phyloP scores from a whole-genome alignment of 2,113 vertebrate species.

The Geococcyx californianus region DNA sequence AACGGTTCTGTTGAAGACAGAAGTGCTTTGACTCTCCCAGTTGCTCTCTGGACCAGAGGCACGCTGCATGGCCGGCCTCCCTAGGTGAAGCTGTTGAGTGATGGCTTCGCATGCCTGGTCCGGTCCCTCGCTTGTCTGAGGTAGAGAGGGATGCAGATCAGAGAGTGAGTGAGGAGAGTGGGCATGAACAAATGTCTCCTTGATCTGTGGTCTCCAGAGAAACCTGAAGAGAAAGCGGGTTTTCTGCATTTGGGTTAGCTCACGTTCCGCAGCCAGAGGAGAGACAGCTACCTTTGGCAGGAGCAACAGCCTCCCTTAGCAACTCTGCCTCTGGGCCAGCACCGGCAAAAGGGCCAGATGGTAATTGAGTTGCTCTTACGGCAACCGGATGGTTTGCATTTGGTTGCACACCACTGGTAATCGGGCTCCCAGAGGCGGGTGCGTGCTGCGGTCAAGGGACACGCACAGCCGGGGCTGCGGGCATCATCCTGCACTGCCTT shows the following conservation, averaged over 20 bases:
- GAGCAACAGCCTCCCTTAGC: background rate
- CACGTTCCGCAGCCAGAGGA: no score
- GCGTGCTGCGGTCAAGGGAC: no score
- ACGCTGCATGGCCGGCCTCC: background rate
- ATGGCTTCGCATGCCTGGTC: background rate
- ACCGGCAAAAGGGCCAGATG: background rate
- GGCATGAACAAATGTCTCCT: background rate
- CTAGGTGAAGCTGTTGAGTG: background rate
- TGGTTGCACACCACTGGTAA: background rate
- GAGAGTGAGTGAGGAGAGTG: no score
- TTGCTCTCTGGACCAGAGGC: background rate
- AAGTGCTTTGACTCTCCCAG: fast-evolving
- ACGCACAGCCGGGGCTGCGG: no score
- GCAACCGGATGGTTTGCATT: background rate
- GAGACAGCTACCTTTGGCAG: background rate
- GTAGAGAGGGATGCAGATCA: no score
- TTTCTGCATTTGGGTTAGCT: background rate
- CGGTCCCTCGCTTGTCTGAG: background rate
- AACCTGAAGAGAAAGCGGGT: no score
- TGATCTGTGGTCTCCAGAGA: background rate
- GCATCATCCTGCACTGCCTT: no score
- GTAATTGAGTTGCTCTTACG: background rate
- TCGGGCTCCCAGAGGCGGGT: background rate
- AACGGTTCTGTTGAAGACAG: fast-evolving
- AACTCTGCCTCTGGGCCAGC: background rate